Evolutionary conservation across 2,797 vertebrate species (phyloP).

Genomic region (Melanotaenia parkinsoni): DNA sequence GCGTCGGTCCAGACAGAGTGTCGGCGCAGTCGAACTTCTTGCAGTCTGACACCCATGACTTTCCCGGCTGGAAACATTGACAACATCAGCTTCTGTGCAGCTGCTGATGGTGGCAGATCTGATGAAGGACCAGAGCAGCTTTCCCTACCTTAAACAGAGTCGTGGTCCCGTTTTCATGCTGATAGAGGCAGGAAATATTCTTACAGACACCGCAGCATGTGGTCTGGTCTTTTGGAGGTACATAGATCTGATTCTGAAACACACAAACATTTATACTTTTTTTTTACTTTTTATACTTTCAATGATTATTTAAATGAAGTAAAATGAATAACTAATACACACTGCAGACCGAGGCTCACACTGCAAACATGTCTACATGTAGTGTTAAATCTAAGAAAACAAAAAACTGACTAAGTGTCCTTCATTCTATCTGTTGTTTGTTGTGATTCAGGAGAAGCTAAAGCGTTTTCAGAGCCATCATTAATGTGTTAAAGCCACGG

Average conservation of each 20-base stretch:
- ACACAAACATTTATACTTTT: constrained; percentile 1
- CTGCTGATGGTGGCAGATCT: background rate
- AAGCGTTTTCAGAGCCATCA: too few relatives aligned
- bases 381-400: too few relatives aligned
- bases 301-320: background rate
- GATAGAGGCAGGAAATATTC: constrained; percentile 91
- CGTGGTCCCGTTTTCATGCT: constrained; percentile 88
- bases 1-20: constrained; percentile 88
- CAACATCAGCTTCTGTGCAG: background rate
- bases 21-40: constrained; percentile 89
- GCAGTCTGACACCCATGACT: constrained; percentile 91
- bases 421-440: background rate
- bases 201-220: constrained; percentile 92
- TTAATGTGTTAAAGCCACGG: too few relatives aligned
- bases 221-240: constrained; percentile 89
- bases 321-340: background rate
- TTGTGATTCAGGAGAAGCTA: too few relatives aligned
- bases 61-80: constrained; percentile 85
- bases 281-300: background rate
- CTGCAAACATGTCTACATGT: too few relatives aligned
- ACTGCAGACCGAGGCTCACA: too few relatives aligned
- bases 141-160: constrained; percentile 86
- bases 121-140: background rate
- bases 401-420: too few relatives aligned
- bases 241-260: constrained; percentile 92